phyloP scores from a whole-genome alignment of 2,888 invertebrate genomes.

The Dryocosmus kuriphilus region DNA sequence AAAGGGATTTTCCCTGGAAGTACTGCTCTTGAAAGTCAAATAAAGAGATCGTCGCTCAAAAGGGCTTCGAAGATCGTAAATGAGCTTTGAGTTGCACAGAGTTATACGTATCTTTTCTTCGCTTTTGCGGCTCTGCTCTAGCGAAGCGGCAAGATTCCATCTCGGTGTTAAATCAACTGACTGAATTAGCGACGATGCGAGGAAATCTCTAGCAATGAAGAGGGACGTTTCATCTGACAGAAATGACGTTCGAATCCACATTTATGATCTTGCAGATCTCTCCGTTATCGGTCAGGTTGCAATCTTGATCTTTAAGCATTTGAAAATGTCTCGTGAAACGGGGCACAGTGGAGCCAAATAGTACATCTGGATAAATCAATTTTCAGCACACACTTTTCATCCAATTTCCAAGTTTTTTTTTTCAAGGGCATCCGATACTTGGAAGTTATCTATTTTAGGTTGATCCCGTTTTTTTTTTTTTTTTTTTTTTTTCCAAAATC shows the following conservation, averaged over 20 bases:
- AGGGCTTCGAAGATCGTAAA: slow-evolving; percentile 39
- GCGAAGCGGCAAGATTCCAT: slow-evolving; percentile 4
- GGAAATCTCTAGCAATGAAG: background rate
- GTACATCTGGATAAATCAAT: too few species aligned
- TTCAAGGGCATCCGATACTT: too few species aligned
- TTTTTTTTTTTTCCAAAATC: too few species aligned
- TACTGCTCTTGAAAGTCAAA: slow-evolving; percentile 33
- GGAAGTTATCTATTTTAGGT: too few species aligned
- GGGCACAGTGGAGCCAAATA: too few species aligned
- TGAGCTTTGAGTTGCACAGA: slow-evolving; percentile 37
- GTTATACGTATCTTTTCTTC: slow-evolving; percentile 28
- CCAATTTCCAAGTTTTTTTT: too few species aligned
- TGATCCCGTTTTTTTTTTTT: too few species aligned
- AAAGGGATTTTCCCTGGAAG: slow-evolving; percentile 17
- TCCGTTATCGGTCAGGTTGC: background rate
- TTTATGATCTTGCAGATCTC: background rate
- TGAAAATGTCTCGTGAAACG: too few species aligned
- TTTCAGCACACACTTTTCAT: too few species aligned
- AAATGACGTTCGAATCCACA: background rate
- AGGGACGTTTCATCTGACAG: background rate
- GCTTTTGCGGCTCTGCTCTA: slow-evolving; percentile 35
- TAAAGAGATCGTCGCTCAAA: slow-evolving; percentile 32
- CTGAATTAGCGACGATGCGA: slow-evolving; percentile 23
- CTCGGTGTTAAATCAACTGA: slow-evolving; percentile 24
- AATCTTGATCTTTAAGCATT: too few species aligned